Conservation (phyloP, 2,113 vertebrate species). For the Sinocyclocheilus rhinocerous region DNA sequence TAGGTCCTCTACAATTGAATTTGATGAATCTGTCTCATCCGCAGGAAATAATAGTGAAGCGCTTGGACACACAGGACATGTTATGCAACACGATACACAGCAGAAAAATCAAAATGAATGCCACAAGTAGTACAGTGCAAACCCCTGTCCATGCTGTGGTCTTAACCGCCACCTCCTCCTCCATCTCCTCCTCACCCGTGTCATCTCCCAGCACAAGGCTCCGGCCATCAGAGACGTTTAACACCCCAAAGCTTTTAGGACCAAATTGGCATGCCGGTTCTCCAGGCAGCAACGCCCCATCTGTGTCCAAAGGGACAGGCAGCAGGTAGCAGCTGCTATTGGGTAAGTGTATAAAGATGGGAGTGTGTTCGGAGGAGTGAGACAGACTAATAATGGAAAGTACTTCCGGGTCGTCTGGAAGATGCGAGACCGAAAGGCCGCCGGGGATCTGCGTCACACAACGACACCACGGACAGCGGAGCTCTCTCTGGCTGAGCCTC, state of each 20-base stretch:
- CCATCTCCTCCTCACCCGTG: constrained; percentile 75
- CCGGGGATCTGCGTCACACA: constrained; percentile 88
- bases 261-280: constrained; percentile 60
- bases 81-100: constrained; percentile 92
- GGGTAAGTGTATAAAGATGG: constrained; percentile 93
- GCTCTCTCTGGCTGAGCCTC: constrained; percentile 92
- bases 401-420: constrained; percentile 92
- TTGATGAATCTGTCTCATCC: constrained; percentile 76
- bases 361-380: constrained; percentile 88
- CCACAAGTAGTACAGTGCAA: constrained; percentile 94
- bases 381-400: constrained; percentile 86
- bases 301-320: constrained; percentile 84
- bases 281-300: constrained; percentile 79
- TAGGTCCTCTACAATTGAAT: background rate
- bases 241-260: constrained; percentile 77
- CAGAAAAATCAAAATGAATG: constrained; percentile 92
- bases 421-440: constrained; percentile 87
- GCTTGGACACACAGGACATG: constrained; percentile 89
- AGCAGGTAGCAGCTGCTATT: constrained; percentile 95
- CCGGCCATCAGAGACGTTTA: constrained; percentile 70
- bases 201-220: constrained; percentile 69
- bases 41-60: constrained; percentile 96
- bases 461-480: constrained; percentile 95
- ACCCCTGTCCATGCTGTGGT: constrained; percentile 93
- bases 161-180: constrained; percentile 76